phyloP scores from a whole-genome alignment of 2,113 vertebrate genomes.

The Colistium nudipinnis region DNA sequence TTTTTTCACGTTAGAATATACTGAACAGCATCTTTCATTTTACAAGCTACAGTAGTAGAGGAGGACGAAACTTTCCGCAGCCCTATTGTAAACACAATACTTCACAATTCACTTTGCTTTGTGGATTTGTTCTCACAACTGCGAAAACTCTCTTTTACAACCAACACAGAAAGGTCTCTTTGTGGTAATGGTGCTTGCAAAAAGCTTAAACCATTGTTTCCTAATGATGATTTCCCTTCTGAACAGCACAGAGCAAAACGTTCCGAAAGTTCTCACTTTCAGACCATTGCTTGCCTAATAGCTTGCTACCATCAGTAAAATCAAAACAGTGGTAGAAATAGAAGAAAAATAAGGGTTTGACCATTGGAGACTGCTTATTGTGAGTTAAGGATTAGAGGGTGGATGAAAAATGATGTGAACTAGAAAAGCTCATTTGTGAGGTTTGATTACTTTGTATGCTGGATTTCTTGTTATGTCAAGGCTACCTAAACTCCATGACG shows the following conservation, averaged over 20 bases:
- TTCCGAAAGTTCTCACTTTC: too few species aligned
- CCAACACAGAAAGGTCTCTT: background rate
- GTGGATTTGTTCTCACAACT: too few species aligned
- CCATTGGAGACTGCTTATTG: background rate
- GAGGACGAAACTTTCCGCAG: background rate
- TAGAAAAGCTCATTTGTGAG: too few species aligned
- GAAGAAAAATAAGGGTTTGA: background rate
- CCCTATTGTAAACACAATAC: background rate
- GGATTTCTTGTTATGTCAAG: too few species aligned
- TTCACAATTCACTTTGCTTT: background rate
- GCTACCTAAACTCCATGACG: too few species aligned
- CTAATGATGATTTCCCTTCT: background rate
- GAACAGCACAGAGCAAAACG: too few species aligned
- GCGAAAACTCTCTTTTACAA: background rate
- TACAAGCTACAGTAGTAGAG: background rate
- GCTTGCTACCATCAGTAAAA: too few species aligned
- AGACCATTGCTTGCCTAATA: too few species aligned
- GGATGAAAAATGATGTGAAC: too few species aligned
- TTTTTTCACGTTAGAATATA: background rate
- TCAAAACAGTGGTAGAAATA: background rate
- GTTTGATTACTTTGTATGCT: too few species aligned
- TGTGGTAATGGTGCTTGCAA: background rate
- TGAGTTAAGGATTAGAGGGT: too few species aligned
- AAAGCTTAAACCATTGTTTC: background rate
- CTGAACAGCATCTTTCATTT: background rate